phyloP scores from a whole-genome alignment of 2,113 vertebrate genomes.

The Osmerus eperlanus region DNA sequence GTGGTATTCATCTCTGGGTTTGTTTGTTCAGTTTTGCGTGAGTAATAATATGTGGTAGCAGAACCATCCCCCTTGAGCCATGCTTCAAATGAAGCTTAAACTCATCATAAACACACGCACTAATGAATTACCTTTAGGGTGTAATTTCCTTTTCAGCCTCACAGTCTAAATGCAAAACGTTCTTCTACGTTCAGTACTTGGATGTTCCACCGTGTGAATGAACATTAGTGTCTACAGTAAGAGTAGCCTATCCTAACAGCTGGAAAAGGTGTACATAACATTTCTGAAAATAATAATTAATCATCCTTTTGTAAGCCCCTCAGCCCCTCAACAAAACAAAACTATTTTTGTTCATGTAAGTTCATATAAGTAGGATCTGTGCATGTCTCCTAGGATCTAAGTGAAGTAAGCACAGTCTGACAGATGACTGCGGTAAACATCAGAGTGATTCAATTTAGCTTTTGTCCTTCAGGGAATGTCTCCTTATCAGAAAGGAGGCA shows the following conservation, averaged over 20 bases:
- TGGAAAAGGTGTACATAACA: too few relatives aligned
- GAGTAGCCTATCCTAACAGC: not conserved
- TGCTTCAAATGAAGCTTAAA: constrained; percentile 32
- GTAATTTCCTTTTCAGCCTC: constrained; percentile 45
- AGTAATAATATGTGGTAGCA: constrained; percentile 31
- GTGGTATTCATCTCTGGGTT: constrained; percentile 15
- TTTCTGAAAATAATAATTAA: too few relatives aligned
- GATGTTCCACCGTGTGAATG: constrained; percentile 9
- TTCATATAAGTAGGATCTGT: too few relatives aligned
- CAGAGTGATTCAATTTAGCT: too few relatives aligned
- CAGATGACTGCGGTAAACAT: too few relatives aligned
- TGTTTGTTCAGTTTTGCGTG: constrained; percentile 29
- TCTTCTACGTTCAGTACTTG: constrained; percentile 19
- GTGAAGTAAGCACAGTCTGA: too few relatives aligned
- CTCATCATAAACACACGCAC: constrained; percentile 12
- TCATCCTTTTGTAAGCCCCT: too few relatives aligned
- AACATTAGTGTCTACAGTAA: constrained; percentile 32
- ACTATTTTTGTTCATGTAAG: too few relatives aligned
- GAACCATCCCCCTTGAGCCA: constrained; percentile 27
- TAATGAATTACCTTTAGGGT: constrained; percentile 54
- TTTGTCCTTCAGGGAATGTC: too few relatives aligned
- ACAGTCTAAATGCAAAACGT: constrained; percentile 25
- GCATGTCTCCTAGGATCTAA: too few relatives aligned
- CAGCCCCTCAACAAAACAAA: too few relatives aligned
- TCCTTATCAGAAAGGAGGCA: too few relatives aligned